Evolutionary conservation across 2,113 vertebrate genomes (phyloP).

Genomic region (Bettongia penicillata): DNA sequence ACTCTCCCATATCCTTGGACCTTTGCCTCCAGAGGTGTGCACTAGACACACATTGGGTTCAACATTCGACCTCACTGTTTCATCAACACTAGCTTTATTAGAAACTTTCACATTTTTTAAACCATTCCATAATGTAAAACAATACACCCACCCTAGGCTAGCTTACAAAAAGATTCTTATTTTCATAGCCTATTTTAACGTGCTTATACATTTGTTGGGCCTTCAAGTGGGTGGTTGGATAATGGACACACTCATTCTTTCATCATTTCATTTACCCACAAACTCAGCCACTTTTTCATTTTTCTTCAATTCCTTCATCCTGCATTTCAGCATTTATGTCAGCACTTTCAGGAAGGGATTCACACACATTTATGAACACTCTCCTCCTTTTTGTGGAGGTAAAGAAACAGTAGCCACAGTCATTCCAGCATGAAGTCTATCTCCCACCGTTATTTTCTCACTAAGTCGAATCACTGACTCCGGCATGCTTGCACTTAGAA

Average conservation of each 20-base stretch:
- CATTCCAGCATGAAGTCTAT: neutral
- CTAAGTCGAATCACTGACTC: neutral
- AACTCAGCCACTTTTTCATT: neutral
- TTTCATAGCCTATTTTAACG: neutral
- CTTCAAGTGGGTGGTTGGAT: neutral
- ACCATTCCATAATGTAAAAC: neutral
- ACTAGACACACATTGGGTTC: no score
- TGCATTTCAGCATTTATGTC: no score
- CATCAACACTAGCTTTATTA: neutral
- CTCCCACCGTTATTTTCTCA: neutral
- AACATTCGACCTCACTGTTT: no score
- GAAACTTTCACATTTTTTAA: neutral
- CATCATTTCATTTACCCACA: neutral
- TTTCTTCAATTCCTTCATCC: neutral
- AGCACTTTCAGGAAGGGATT: neutral
- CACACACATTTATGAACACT: neutral
- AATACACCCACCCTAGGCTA: neutral
- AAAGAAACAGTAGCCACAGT: neutral
- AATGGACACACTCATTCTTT: neutral
- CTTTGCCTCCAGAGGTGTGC: neutral
- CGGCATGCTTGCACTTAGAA: neutral
- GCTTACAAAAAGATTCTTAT: neutral
- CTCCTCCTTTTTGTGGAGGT: neutral
- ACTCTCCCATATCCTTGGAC: neutral
- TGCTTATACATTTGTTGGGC: neutral